Evolutionary conservation across 2,113 vertebrate genomes (phyloP).

Genomic region (Osmerus mordax): DNA sequence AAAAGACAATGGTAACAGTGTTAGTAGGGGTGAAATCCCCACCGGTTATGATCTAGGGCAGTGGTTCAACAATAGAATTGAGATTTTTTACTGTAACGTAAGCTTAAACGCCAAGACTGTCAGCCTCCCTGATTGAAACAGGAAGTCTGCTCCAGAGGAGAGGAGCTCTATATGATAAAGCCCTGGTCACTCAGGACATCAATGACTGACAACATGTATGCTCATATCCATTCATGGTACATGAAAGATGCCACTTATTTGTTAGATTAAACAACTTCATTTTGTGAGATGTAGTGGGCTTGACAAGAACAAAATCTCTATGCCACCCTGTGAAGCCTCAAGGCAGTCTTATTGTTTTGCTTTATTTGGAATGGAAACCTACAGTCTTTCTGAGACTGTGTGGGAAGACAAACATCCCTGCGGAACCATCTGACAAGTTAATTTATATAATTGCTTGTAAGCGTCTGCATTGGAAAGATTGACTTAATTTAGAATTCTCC

Average conservation of each 20-base stretch:
- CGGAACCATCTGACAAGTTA: constrained; percentile 68
- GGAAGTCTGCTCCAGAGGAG: too few relatives aligned
- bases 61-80: too few relatives aligned
- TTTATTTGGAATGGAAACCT: constrained; percentile 23
- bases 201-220: too few relatives aligned
- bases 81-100: too few relatives aligned
- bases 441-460: constrained; percentile 68
- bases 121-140: too few relatives aligned
- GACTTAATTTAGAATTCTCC: constrained; percentile 48
- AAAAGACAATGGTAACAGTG: too few relatives aligned
- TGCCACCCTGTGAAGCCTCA: constrained; percentile 10
- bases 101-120: too few relatives aligned
- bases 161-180: too few relatives aligned
- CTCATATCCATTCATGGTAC: constrained; percentile 12
- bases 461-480: constrained; percentile 58
- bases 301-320: constrained; percentile 35
- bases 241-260: constrained; percentile 43
- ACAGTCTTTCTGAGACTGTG: constrained; percentile 40
- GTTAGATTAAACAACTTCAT: constrained; percentile 50
- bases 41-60: too few relatives aligned
- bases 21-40: too few relatives aligned
- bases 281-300: constrained; percentile 28
- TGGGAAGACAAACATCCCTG: constrained; percentile 56
- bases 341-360: constrained; percentile 7
- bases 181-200: too few relatives aligned